Evolutionary conservation across 2,888 invertebrate genomes (phyloP).

Genomic region (Epicampocera succincta): DNA sequence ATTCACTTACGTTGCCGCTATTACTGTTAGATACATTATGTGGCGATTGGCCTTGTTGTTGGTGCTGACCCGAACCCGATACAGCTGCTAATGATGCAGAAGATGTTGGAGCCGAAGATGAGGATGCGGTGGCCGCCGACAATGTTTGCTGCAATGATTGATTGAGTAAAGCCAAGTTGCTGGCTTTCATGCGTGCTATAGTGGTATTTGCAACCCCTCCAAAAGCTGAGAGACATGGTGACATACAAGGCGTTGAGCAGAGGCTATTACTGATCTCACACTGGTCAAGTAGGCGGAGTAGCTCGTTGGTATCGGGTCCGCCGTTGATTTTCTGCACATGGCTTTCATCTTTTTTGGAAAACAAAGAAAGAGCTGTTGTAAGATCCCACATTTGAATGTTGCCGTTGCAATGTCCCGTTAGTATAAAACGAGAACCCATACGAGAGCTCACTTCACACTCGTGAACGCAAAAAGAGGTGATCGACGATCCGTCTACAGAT

Average conservation of each 20-base stretch:
- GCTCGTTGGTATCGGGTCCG: conserved; percentile 95
- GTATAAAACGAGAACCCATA: conserved; percentile 94
- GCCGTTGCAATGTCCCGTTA: conserved; percentile 96
- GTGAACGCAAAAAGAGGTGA: conserved; percentile 97
- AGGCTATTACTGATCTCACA: conserved; percentile 94
- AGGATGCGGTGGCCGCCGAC: conserved; percentile 70
- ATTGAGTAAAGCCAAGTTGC: conserved; percentile 85
- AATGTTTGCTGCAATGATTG: conserved; percentile 77
- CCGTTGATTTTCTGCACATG: conserved; percentile 83
- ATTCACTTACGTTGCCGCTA: conserved; percentile 75
- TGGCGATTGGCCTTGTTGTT: conserved; percentile 62
- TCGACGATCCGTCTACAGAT: conserved; percentile 95
- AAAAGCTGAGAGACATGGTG: conserved; percentile 85
- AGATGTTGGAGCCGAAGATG: conserved; percentile 64
- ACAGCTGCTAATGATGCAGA: conserved; percentile 67
- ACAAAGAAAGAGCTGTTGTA: conserved; percentile 94
- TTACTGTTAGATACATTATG: conserved; percentile 44
- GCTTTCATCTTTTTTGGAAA: conserved; percentile 90
- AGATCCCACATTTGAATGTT: conserved; percentile 99
- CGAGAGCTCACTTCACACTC: conserved; percentile 98
- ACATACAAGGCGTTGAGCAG: conserved; percentile 88
- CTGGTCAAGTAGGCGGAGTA: conserved; percentile 94
- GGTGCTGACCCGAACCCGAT: conserved; percentile 51
- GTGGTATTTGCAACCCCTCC: conserved; percentile 81
- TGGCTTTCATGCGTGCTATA: conserved; percentile 83